A percentile compares a stretch with the other conserved stretches of the same genome.
These are phyloP conservation scores for Heliocidaris erythrogramma DNA, from an alignment of 35 echinoderm and acorn worm genomes.

Conservation along the genomic window DNA sequence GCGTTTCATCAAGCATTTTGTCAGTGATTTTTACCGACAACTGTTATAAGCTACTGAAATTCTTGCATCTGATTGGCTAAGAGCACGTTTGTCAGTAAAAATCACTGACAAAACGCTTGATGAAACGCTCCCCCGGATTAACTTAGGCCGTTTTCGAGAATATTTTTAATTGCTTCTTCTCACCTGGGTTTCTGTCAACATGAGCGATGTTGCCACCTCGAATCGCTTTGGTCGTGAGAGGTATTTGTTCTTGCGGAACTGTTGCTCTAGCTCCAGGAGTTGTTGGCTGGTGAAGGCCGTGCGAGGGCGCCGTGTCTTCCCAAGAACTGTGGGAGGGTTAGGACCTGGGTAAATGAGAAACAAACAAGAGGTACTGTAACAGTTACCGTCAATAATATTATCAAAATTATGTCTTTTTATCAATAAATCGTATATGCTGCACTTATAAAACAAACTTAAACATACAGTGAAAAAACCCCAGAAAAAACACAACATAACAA, in stretches of 20 bases:
- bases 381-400: neutral
- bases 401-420: neutral
- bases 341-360: slow-evolving; percentile 53
- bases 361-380: neutral
- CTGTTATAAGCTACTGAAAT: too few species aligned
- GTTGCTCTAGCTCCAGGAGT: slow-evolving; percentile 83
- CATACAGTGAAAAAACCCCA: neutral
- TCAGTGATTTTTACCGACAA: too few species aligned
- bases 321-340: slow-evolving; percentile 81
- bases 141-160: neutral
- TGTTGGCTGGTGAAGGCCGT: slow-evolving; percentile 99
- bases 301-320: slow-evolving; percentile 90
- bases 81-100: too few species aligned
- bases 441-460: neutral
- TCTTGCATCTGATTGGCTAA: too few species aligned
- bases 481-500: too few species aligned
- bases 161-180: neutral
- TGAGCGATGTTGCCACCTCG: slow-evolving; percentile 98
- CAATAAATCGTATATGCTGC: neutral
- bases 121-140: too few species aligned
- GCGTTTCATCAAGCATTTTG: too few species aligned
- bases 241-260: slow-evolving; percentile 98
- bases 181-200: slow-evolving; percentile 99
- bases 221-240: slow-evolving; percentile 96
- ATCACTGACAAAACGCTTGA: too few species aligned